Percentiles rank a stretch among this genome's conserved stretches.
Conservation (phyloP, 2,797 vertebrate genomes). For the Aplochiton taeniatus region DNA sequence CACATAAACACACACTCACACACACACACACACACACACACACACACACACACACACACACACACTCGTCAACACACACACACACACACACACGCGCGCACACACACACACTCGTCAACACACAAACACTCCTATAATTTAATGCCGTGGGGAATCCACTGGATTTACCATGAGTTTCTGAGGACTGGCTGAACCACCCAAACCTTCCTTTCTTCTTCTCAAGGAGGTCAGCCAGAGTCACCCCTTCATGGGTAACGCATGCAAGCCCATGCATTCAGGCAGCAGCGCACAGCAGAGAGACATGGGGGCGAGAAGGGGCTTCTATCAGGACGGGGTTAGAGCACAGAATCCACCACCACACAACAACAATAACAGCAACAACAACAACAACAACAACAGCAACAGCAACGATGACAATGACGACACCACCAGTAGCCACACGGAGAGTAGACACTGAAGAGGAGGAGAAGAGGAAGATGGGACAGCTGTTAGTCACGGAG, state of each 20-base stretch:
- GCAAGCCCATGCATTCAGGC: constrained; percentile 85
- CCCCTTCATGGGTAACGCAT: constrained; percentile 88
- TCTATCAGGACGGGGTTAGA: constrained; percentile 74
- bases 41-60: constrained; percentile 20
- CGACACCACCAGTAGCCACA: constrained; percentile 64
- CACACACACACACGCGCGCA: constrained; percentile 23
- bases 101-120: constrained; percentile 5
- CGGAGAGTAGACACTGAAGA: constrained; percentile 67
- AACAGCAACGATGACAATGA: constrained; percentile 69
- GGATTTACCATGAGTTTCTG: constrained; percentile 96
- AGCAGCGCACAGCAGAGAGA: constrained; percentile 76
- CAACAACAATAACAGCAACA: constrained; percentile 66
- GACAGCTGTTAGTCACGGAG: constrained; percentile 67
- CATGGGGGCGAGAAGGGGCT: constrained; percentile 73
- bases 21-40: constrained; percentile 25
- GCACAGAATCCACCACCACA: constrained; percentile 11
- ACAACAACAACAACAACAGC: constrained; percentile 63
- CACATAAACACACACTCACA: constrained; percentile 13
- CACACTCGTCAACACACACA: constrained; percentile 16
- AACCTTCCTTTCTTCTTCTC: constrained; percentile 98
- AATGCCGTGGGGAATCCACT: constrained; percentile 68
- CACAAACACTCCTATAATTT: constrained; percentile 19
- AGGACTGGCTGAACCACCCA: constrained; percentile 93
- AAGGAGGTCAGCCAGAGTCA: constrained; percentile 94
- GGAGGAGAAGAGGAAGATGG: constrained; percentile 67